Base-by-base conservation (phyloP, 2,888 invertebrate species). In the Notodonta ziczac region DNA sequence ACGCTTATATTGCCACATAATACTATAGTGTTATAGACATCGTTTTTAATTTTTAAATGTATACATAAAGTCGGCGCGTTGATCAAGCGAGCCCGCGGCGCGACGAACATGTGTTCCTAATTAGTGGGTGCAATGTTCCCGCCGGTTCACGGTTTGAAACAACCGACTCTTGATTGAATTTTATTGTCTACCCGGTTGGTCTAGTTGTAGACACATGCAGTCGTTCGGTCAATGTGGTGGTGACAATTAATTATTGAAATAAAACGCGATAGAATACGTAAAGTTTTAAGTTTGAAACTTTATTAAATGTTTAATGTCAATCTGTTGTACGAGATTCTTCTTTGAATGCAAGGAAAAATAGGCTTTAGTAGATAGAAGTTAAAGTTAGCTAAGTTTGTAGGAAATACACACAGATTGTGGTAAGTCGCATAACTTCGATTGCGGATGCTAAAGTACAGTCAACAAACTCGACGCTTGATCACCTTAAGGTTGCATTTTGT, bases 121-220 rank as follows among this genome's bases (percentile, higher is more conserved):
- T 92, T 91, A 91, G 82, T 76, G 73, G 60, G 73, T 76, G 85
- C 87, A 86, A 86, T 84, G 85, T 84, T 82, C 81, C 76, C 76
- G 62, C 73, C 73, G 74, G 72, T 80, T 77, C 76, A 80, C 79
- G 78, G 77, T 76, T 76, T 78, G 78, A 83, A 84, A 84, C 85
- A 82, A 81, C 76, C 74, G 79, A 71, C 61, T 76, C 83, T 88
- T 91, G 90, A 91, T 92, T 91, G 89, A 75, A 77, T 89, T 91
- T 92, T 90, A 92, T 93, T 91, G 88, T 90, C 85, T 84, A 80
- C 84, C 77, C 82, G 80, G 85, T 85, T 87, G 86, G 84, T 88
- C 86, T 86, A 86, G 80, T 86, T 84, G 80, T 78, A 9, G 0
- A 40, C 16, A 14, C 14, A 55, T 55, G 14, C 9, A 54, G 35